Evolutionary conservation across 2,888 invertebrate species (phyloP).

Genomic region (Amiota communis): DNA sequence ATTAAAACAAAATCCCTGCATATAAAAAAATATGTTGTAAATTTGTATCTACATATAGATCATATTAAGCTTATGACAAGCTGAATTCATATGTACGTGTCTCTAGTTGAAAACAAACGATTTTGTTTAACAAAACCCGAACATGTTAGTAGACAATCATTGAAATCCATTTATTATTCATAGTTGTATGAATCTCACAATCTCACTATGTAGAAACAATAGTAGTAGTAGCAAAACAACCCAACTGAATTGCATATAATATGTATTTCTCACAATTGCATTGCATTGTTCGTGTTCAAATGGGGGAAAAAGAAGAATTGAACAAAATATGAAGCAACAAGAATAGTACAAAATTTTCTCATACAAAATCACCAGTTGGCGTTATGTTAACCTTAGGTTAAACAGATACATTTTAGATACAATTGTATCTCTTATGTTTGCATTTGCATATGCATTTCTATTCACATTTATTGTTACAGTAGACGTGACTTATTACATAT

Average conservation of each 20-base stretch:
- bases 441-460: background rate
- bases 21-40: too few relatives aligned
- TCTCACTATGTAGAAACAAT: too few relatives aligned
- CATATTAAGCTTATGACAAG: slow-evolving; percentile 3
- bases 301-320: slow-evolving; percentile 7
- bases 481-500: slow-evolving; percentile 3
- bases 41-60: background rate
- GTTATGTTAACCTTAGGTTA: slow-evolving; percentile 4
- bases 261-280: background rate
- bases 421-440: slow-evolving; percentile 5
- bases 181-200: background rate
- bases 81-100: background rate
- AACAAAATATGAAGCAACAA: slow-evolving; percentile 1
- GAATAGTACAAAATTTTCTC: background rate
- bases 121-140: background rate
- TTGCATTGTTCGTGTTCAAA: slow-evolving; percentile 16
- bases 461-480: slow-evolving; percentile 1
- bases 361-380: slow-evolving; percentile 17
- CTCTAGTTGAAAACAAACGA: slow-evolving; percentile 13
- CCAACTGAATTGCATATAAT: slow-evolving; percentile 16
- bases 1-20: too few relatives aligned
- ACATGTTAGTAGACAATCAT: background rate
- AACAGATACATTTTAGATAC: background rate
- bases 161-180: slow-evolving; percentile 18
- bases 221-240: background rate